Conservation (phyloP, 2,797 vertebrate genomes). For the Sparus aurata region DNA sequence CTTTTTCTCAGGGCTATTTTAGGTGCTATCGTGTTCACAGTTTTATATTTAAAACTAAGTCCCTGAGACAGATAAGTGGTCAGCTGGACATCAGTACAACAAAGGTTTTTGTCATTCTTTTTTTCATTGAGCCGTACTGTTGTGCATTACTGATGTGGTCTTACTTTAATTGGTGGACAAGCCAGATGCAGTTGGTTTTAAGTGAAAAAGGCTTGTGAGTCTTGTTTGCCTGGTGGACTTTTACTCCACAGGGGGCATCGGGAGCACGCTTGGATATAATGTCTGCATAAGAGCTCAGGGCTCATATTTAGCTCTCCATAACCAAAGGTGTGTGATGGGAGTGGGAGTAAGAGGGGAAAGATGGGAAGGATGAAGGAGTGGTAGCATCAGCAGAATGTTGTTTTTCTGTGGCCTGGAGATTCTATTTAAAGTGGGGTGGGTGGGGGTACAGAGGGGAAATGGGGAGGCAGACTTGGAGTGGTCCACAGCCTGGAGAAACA, state of each 20-base stretch:
- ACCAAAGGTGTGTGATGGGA: slow-evolving; percentile 78
- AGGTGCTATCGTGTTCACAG: slow-evolving; percentile 6
- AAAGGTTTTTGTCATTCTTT: neutral
- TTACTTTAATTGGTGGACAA: slow-evolving; percentile 28
- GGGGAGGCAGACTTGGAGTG: slow-evolving; percentile 65
- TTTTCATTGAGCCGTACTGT: neutral
- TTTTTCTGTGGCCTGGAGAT: slow-evolving; percentile 90
- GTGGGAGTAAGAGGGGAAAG: slow-evolving; percentile 62
- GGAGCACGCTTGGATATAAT: slow-evolving; percentile 48
- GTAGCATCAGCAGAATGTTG: slow-evolving; percentile 93
- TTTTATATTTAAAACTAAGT: slow-evolving; percentile 30
- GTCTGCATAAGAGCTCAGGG: slow-evolving; percentile 65
- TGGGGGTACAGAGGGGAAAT: slow-evolving; percentile 54
- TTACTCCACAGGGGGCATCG: slow-evolving; percentile 43
- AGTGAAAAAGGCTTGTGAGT: slow-evolving; percentile 34
- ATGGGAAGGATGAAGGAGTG: slow-evolving; percentile 77
- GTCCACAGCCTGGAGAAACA: slow-evolving; percentile 70
- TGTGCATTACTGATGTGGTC: neutral
- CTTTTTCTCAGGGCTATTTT: slow-evolving; percentile 29
- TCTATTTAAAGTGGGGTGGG: slow-evolving; percentile 86
- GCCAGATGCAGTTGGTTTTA: slow-evolving; percentile 43
- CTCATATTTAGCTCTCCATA: slow-evolving; percentile 68
- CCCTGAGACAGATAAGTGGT: neutral
- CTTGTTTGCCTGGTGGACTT: slow-evolving; percentile 52
- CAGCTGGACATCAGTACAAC: neutral